A percentile compares a stretch with the other conserved stretches of the same genome.
These are phyloP conservation scores for Microctonus brassicae DNA, from an alignment of 2,888 invertebrate species.

Conservation along the genomic window DNA sequence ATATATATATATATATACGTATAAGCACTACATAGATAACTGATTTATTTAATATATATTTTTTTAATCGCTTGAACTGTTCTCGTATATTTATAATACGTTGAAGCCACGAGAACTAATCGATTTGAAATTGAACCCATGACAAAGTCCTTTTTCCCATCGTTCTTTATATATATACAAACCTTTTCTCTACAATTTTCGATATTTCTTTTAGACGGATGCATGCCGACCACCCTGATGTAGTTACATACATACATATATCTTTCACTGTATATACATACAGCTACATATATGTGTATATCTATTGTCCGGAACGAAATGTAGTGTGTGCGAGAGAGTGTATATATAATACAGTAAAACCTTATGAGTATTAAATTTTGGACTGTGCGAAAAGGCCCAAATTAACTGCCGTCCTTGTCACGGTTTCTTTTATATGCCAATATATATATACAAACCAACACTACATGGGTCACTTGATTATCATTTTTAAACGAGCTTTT, in stretches of 20 bases:
- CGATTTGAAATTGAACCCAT: conserved; percentile 28
- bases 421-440: conserved; percentile 23
- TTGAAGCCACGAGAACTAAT: conserved; percentile 18
- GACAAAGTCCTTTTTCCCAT: conserved; percentile 27
- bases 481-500: conserved; percentile 23
- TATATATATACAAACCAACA: conserved; percentile 6
- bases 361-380: neutral
- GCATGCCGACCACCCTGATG: conserved; percentile 30
- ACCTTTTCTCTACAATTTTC: conserved; percentile 20
- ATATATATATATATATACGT: too few species aligned
- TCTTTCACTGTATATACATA: too few species aligned
- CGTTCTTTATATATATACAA: conserved; percentile 14
- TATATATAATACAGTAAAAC: neutral
- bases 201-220: conserved; percentile 4
- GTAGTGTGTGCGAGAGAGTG: conserved; percentile 1
- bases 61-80: neutral
- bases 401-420: conserved; percentile 33
- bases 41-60: neutral
- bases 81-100: neutral
- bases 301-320: conserved; percentile 29
- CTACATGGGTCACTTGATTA: neutral
- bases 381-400: conserved; percentile 28
- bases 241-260: neutral
- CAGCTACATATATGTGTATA: neutral
- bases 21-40: too few species aligned